Evolutionary conservation across 1,140 invertebrate genomes (phyloP), one percentile per base, ranked within the genome.

Genomic region (Lordiphosa mommai): DNA sequence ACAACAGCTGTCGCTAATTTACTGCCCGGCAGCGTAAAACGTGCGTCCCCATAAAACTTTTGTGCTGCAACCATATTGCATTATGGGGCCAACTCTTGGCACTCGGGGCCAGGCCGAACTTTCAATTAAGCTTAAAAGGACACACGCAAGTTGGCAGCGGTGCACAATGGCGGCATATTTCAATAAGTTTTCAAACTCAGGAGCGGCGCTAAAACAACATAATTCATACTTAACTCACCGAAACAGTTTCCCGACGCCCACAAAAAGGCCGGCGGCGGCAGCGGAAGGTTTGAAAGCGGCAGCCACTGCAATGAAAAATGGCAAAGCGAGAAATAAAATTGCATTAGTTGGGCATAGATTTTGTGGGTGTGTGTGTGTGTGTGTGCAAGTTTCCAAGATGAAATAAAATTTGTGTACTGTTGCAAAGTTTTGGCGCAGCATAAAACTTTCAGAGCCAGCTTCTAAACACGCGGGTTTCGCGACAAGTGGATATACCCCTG

Each of bases 141-240:
- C 76, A 82, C 71, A 80, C 73, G 69, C 70, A 74, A 74, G 74
- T 71, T 82, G 29, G 38, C 13, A 38, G 49, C 13, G 48, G 61
- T 33, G 33, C 30, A 41, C 17, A 43, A 30, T 48, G 47, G 38
- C 49, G 43, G 76, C 66, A 82, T 82, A 82, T 84, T 84, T 82
- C 76, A 82, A 82, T 82, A 82, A 82, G 72, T 84, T 82, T 80
- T 82, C 71, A 71, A 82, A 76, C 71, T 76, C 71, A 67, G 52
- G 37, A 52, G 47, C 53, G 34, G 49, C 51, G 66, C 63, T 77
- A 72, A 72, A 77, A 84, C 72, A 84, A 77, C 77, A 84, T 84
- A 84, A 84, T 84, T 84, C 77, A 84, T 84, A 84, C 77, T 84
- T 84, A 84, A 84, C 77, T 84, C 64, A 84, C 77, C 77, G 49